Percentiles rank a stretch among this genome's conserved stretches.
These are phyloP conservation scores for Aethes cnicana DNA, from an alignment of 2,888 invertebrate species.

Conservation along the genomic window DNA sequence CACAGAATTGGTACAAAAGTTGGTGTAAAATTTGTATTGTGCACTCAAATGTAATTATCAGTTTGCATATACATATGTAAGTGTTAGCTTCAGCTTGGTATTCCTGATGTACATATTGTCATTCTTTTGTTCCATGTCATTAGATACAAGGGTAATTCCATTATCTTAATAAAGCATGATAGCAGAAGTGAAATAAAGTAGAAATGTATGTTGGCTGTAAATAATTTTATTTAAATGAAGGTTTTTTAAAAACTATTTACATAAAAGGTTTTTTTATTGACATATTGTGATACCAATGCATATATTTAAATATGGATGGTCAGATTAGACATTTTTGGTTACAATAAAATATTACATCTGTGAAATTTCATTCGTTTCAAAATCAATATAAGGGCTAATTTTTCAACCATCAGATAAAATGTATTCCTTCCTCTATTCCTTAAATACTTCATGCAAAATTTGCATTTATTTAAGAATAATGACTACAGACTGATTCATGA, in stretches of 20 bases:
- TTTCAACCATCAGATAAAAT: too few species aligned
- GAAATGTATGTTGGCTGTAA: conserved; percentile 23
- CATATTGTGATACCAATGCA: conserved; percentile 23
- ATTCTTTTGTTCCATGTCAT: conserved; percentile 22
- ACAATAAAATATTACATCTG: conserved; percentile 19
- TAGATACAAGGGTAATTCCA: conserved; percentile 24
- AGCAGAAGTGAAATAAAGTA: conserved; percentile 11
- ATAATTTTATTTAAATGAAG: conserved; percentile 27
- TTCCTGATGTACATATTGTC: conserved; percentile 21
- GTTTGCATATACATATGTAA: conserved; percentile 12
- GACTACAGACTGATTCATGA: too few species aligned
- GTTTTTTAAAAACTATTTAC: conserved; percentile 23
- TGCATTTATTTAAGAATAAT: too few species aligned
- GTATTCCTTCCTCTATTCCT: too few species aligned
- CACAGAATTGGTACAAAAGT: conserved; percentile 10
- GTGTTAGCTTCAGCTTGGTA: conserved; percentile 21
- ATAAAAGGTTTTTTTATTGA: conserved; percentile 22
- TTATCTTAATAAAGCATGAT: conserved; percentile 18
- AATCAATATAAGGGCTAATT: background rate
- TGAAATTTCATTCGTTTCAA: background rate
- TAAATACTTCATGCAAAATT: too few species aligned
- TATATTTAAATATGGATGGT: conserved; percentile 12
- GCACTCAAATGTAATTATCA: conserved; percentile 18
- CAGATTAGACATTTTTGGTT: conserved; percentile 18
- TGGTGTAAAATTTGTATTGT: conserved; percentile 26